Base-by-base conservation (phyloP, 2,113 vertebrate species). In the Saimiri boliviensis region DNA sequence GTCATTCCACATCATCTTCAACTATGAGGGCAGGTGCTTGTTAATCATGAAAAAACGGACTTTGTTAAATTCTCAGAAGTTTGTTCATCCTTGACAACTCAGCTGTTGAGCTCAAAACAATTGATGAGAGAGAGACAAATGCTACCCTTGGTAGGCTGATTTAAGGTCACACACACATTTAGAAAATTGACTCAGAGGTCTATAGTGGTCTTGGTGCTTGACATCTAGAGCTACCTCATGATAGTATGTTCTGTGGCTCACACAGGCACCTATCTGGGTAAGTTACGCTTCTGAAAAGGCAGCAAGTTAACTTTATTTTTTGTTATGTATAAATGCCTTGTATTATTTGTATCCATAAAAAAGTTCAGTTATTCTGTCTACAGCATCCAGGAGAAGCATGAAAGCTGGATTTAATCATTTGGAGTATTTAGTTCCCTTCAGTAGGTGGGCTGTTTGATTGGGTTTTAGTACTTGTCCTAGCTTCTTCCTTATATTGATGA, bases 61-160 rank as follows among this genome's bases (percentile, higher is more conserved):
- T 68, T 87, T 58, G 83, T 86, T 60, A 81, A 92, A 66, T 45
- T 92, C 85, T 93, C 74, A 42, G 68, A 49, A 86, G 25, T 89
- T 27, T 52, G 79, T 73, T 56, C 6, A 40, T 92, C 68, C 52
- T 92, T 81, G 35, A 21, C 17, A 37, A 86, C 12, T 58, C 52
- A 86, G 30, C 17, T 52, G 37, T 71, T 71, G 6, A 85, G 4
- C 66, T 83, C 58, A 82, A 92, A 86, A 47, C 45, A 95, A 79
- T 74, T 52, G 45, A 66, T 89, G 73, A 47, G 27, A 49, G 27
- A 88, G 47, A 91, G 2, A 86, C 27, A 47, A 14, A 16, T 54
- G 32, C 35, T 1, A 32, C 2, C 16, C 11, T 60, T 32, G 30
- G 4, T 37, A 60, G 58, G 37, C 63, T 89, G 23, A 37, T 89